Evolutionary conservation across 2,113 vertebrate species (phyloP).

Genomic region (Phyllostomus discolor): DNA sequence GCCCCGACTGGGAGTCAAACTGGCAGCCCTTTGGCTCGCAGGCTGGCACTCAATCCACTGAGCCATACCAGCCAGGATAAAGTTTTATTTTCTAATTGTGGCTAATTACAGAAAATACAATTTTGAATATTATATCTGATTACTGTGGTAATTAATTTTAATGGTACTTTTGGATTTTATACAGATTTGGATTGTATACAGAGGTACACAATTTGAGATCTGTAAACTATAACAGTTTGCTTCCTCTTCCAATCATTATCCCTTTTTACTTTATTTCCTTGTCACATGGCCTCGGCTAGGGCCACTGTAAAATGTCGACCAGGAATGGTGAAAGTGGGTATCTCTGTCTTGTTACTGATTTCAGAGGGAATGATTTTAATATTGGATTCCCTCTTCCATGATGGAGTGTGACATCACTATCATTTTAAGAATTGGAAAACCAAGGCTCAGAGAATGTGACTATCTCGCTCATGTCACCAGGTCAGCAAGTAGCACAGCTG

Average conservation of each 20-base stretch:
- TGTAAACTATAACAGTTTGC: background rate
- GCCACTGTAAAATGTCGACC: background rate
- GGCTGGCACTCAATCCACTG: too few relatives aligned
- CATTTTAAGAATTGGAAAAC: background rate
- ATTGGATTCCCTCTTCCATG: background rate
- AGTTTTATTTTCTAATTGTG: background rate
- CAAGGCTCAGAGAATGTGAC: background rate
- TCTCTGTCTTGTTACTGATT: background rate
- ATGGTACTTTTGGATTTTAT: background rate
- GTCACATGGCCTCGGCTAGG: background rate
- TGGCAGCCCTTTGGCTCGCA: too few relatives aligned
- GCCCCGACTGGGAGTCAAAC: too few relatives aligned
- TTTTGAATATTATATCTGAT: background rate
- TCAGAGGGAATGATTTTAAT: background rate
- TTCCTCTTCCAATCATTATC: background rate
- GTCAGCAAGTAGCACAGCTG: background rate
- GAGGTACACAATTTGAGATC: background rate
- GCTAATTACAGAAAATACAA: background rate
- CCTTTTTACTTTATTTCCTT: background rate
- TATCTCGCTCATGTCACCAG: background rate
- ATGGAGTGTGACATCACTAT: background rate
- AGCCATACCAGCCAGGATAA: background rate
- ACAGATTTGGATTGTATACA: background rate
- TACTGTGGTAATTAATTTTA: background rate
- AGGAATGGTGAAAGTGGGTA: background rate